These are phyloP conservation scores for Perca flavescens DNA, from an alignment of 2,113 vertebrate species.

Conservation along the genomic window DNA sequence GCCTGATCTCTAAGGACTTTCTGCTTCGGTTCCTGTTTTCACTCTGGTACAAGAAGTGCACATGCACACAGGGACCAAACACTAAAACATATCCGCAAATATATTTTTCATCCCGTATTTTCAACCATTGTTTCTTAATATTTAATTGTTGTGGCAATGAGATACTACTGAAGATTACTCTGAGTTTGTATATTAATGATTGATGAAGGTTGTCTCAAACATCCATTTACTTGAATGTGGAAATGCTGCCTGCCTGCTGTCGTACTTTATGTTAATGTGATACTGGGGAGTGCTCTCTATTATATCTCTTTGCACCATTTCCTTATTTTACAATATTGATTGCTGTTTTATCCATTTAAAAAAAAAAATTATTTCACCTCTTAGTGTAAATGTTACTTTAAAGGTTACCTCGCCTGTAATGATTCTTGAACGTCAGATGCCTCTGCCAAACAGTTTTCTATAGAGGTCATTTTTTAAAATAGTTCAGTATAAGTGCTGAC, in stretches of 20 bases:
- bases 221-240: slow-evolving; percentile 47
- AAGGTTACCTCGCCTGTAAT: slow-evolving; percentile 1
- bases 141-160: not conserved
- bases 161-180: slow-evolving; percentile 1
- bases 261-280: slow-evolving; percentile 8
- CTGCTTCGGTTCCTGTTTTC: slow-evolving; percentile 17
- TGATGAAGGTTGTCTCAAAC: slow-evolving; percentile 12
- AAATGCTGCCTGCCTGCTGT: slow-evolving; percentile 12
- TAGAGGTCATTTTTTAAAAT: slow-evolving; percentile 18
- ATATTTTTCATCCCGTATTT: not conserved
- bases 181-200: not conserved
- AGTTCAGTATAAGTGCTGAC: slow-evolving; percentile 11
- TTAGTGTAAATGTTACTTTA: not conserved
- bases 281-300: not conserved
- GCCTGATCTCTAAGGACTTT: slow-evolving; percentile 4
- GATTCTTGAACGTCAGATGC: slow-evolving; percentile 15
- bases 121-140: not conserved
- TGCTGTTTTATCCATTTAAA: not conserved
- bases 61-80: not conserved
- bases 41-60: slow-evolving; percentile 18
- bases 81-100: not conserved
- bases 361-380: not conserved
- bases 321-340: not conserved
- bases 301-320: not conserved
- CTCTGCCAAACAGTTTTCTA: not conserved